These are phyloP conservation scores for Montipora capricornis DNA, from an alignment of 64 coral and sea anemone genomes.

Conservation along the genomic window DNA sequence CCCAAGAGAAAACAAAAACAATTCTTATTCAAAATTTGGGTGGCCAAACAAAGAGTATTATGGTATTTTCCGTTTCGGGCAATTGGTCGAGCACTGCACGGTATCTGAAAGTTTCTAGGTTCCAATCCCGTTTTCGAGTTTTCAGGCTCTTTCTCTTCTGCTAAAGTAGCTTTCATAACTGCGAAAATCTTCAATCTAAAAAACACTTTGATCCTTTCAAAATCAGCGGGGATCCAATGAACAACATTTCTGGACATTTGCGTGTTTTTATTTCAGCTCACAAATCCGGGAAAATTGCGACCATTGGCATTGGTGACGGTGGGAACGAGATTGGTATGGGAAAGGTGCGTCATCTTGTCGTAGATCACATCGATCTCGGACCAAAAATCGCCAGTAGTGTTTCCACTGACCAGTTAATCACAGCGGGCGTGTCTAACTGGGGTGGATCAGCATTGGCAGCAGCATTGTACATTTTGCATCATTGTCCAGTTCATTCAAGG, in stretches of 20 bases:
- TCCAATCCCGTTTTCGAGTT: no score
- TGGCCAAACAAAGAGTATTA: no score
- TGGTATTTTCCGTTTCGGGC: no score
- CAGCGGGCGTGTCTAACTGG: constrained; percentile 98
- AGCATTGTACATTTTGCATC: constrained; percentile 72
- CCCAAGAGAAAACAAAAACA: no score
- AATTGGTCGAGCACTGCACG: no score
- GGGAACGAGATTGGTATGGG: constrained; percentile 99
- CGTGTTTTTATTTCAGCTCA: constrained; percentile 37
- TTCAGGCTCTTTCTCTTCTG: no score
- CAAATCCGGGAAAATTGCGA: constrained; percentile 47
- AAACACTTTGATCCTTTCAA: no score
- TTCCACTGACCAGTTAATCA: constrained; percentile 82
- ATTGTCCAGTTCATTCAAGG: constrained; percentile 82
- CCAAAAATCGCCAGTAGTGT: constrained; percentile 78
- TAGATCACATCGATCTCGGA: constrained; percentile 75
- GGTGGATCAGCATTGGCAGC: constrained; percentile 88
- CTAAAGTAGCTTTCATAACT: no score
- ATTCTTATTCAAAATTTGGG: no score
- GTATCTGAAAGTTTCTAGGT: no score
- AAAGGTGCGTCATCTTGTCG: constrained; percentile 71
- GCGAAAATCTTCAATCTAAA: no score
- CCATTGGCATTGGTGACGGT: constrained; percentile 95
- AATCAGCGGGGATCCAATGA: no score
- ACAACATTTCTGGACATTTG: neutral